These are phyloP conservation scores for Dendronephthya gigantea DNA, from an alignment of 64 coral and sea anemone genomes.

Conservation along the genomic window DNA sequence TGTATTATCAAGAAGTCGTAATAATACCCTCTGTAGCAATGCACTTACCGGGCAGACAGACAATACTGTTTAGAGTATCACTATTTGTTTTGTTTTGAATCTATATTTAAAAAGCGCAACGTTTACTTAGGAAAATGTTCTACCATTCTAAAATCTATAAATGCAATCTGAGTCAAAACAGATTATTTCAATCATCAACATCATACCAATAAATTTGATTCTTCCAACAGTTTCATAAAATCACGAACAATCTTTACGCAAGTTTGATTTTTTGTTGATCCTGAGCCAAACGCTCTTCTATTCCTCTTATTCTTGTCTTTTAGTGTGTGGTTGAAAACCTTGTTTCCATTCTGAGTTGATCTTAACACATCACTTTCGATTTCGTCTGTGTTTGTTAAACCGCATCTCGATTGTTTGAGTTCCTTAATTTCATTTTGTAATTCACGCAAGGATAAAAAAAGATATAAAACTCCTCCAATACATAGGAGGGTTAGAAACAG, in stretches of 20 bases:
- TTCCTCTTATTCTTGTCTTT: too few species aligned
- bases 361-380: background rate
- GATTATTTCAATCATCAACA: too few species aligned
- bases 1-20: too few species aligned
- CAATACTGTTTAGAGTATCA: background rate
- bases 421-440: background rate
- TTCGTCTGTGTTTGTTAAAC: background rate
- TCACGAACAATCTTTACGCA: background rate
- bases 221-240: background rate
- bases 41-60: background rate
- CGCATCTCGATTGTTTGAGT: background rate
- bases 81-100: background rate
- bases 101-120: background rate
- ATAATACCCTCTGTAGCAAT: background rate
- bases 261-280: background rate
- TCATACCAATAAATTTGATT: background rate
- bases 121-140: too few species aligned
- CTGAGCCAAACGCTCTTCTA: background rate
- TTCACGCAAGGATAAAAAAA: background rate
- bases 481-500: background rate
- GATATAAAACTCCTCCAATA: background rate
- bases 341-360: background rate
- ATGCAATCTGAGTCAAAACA: too few species aligned
- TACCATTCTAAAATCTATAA: too few species aligned
- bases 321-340: background rate